phyloP scores from a whole-genome alignment of 2,797 vertebrate species.

The Coracias cyanogaster region DNA sequence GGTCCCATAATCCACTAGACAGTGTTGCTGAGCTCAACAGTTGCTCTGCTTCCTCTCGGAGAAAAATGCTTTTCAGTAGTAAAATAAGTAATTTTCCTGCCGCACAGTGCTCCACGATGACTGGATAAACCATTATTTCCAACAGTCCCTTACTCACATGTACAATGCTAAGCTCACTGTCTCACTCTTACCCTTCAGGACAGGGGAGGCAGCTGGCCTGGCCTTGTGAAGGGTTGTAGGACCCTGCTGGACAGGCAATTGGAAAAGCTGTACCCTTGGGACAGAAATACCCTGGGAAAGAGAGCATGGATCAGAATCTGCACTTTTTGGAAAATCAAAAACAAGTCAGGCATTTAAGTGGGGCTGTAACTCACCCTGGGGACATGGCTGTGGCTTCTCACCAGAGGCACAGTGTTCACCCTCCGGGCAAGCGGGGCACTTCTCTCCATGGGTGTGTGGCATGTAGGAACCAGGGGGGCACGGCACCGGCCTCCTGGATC shows the following conservation, averaged over 20 bases:
- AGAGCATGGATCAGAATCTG: not conserved
- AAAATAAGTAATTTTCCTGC: not conserved
- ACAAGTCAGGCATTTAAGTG: fast-evolving
- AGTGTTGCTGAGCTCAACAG: not conserved
- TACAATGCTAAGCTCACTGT: fast-evolving
- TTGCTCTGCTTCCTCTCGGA: not conserved
- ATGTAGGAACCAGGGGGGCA: slow-evolving; percentile 86
- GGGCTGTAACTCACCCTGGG: slow-evolving; percentile 81
- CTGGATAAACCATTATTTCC: not conserved
- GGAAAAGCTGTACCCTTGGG: slow-evolving; percentile 83
- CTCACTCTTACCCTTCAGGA: slow-evolving; percentile 84
- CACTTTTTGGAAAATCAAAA: fast-evolving
- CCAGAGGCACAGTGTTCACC: slow-evolving; percentile 87
- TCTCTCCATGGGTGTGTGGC: slow-evolving; percentile 72
- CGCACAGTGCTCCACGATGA: not conserved
- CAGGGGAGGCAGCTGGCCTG: slow-evolving; percentile 85
- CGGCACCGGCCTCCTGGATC: slow-evolving; percentile 73
- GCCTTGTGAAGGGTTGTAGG: slow-evolving; percentile 81
- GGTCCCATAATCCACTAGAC: not conserved
- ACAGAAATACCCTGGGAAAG: slow-evolving; percentile 88
- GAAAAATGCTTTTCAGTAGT: not conserved
- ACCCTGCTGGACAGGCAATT: slow-evolving; percentile 85
- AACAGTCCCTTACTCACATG: not conserved
- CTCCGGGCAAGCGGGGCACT: slow-evolving; percentile 84
- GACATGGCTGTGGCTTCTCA: slow-evolving; percentile 81